Evolutionary conservation across 2,888 invertebrate species (phyloP), one percentile per base, ranked within the genome.

Genomic region (Apodemia zela): DNA sequence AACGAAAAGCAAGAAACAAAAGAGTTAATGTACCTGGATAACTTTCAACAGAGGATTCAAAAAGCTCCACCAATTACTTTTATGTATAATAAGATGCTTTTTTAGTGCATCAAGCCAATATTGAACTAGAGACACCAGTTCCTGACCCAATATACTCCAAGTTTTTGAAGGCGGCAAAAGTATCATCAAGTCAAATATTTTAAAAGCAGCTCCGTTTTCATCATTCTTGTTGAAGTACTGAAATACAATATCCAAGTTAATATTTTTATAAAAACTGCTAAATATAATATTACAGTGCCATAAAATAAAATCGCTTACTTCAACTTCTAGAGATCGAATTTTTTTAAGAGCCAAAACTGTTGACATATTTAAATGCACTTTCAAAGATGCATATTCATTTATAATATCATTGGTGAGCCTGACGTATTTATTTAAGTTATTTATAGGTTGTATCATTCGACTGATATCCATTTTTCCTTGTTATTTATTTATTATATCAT

Each of bases 31-130:
- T 72, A 87, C 89, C 76, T 79, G 78, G 21, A 87, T 74, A 68
- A 83, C 84, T 45, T 71, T 72, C 0, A 89, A 71, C 11, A 88
- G 66, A 2, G 73, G 35, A 49, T 77, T 79, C 54, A 87, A 64
- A 71, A 89, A 89, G 5, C 64, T 73, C 88, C 89, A 88, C 88
- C 87, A 88, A 61, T 76, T 71, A 2, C 62, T 67, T 63, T 75
- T 81, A 57, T 82, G 77, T 25, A 71, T 69, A 25, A 84, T 77
- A 15, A 86, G 71, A 67, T 85, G 79, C 65, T 81, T 85, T 35
- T 81, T 76, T 11, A 85, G 63, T 47, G 81, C 82, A 54, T 84
- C 80, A 0, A 89, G 71, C 89, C 89, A 89, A 70, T 82, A 88
- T 63, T 83, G 78, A 25, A 89, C 67, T 15, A 84, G 62, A 6